phyloP scores from a whole-genome alignment of 2,888 invertebrate species.

The Leptothorax acervorum region DNA sequence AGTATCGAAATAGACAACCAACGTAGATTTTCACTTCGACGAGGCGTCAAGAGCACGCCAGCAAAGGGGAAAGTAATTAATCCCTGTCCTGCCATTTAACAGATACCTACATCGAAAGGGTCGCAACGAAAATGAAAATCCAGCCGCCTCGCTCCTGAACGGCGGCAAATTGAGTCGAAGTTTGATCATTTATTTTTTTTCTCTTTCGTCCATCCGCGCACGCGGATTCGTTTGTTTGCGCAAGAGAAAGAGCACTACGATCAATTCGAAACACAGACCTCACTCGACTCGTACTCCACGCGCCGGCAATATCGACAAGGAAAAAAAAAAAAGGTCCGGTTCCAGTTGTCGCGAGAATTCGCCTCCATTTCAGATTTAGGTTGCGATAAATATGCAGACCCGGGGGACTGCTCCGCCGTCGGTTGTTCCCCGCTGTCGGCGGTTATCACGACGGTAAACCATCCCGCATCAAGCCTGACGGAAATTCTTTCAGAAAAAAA shows the following conservation, averaged over 20 bases:
- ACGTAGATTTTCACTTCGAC: constrained; percentile 48
- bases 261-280: constrained; percentile 31
- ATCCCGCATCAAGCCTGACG: constrained; percentile 38
- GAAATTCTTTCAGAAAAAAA: constrained; percentile 59
- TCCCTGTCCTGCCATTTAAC: constrained; percentile 50
- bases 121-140: constrained; percentile 52
- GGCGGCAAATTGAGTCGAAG: constrained; percentile 56
- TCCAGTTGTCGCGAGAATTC: constrained; percentile 55
- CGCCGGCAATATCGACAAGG: constrained; percentile 19
- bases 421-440: constrained; percentile 60
- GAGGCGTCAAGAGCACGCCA: constrained; percentile 48
- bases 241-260: constrained; percentile 19
- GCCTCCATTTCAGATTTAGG: constrained; percentile 75
- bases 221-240: constrained; percentile 27
- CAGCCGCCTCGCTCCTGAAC: constrained; percentile 14
- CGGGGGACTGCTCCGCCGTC: constrained; percentile 32
- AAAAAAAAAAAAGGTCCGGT: constrained; percentile 58
- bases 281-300: constrained; percentile 16
- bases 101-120: constrained; percentile 47
- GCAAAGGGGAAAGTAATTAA: constrained; percentile 50
- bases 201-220: constrained; percentile 3
- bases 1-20: constrained; percentile 21
- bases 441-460: constrained; percentile 67
- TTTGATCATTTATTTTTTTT: constrained; percentile 41
- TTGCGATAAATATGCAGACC: constrained; percentile 69